Evolutionary conservation across 2,113 vertebrate species (phyloP).

Genomic region (Apteryx owenii): DNA sequence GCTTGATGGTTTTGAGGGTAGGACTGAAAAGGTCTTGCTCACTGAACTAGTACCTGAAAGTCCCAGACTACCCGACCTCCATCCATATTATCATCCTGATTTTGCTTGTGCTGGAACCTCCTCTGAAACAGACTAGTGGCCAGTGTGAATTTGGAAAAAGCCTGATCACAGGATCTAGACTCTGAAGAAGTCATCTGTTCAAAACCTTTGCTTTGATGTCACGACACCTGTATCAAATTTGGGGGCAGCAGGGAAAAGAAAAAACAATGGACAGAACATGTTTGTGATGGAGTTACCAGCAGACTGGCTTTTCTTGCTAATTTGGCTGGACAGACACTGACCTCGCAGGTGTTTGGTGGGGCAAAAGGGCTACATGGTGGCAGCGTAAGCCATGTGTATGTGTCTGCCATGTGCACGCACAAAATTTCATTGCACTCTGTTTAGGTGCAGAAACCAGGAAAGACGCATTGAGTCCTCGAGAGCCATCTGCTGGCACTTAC

Average conservation of each 20-base stretch:
- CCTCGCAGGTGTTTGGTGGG: fast-evolving
- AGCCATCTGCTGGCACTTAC: neutral
- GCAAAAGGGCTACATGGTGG: neutral
- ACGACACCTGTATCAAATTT: neutral
- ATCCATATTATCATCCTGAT: slow-evolving; percentile 82
- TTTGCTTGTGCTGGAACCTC: slow-evolving; percentile 66
- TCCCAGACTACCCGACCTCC: slow-evolving; percentile 81
- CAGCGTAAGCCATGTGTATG: fast-evolving
- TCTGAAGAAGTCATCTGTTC: neutral
- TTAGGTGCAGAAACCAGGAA: neutral
- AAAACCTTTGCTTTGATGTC: neutral
- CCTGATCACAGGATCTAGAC: neutral
- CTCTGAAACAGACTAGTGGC: slow-evolving; percentile 68
- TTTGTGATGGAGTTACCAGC: neutral
- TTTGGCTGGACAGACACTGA: neutral
- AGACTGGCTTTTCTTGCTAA: neutral
- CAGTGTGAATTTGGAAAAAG: slow-evolving; percentile 52
- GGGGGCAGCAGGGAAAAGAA: neutral
- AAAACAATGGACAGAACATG: neutral
- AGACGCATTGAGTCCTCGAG: neutral
- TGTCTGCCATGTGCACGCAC: fast-evolving
- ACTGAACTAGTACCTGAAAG: slow-evolving; percentile 67
- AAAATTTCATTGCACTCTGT: neutral
- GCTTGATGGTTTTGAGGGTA: neutral
- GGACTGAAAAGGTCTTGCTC: neutral